A percentile compares a stretch with the other conserved stretches of the same genome.
These are phyloP conservation scores for Melanchra persicariae DNA, from an alignment of 2,888 invertebrate genomes.

Conservation along the genomic window DNA sequence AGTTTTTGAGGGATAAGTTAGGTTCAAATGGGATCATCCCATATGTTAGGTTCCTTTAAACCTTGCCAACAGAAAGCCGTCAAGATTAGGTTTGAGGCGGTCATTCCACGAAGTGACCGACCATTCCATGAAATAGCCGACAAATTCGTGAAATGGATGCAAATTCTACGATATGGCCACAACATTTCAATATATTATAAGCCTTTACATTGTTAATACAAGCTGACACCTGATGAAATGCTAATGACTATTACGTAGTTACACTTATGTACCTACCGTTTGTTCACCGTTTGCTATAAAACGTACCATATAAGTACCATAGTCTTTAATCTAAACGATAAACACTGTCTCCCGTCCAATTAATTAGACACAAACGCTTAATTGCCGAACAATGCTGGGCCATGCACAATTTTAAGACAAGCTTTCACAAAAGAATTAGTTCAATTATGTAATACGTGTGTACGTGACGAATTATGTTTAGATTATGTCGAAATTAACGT, in stretches of 20 bases:
- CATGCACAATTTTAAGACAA: constrained; percentile 67
- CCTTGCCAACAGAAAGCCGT: no score
- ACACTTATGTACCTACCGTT: constrained; percentile 57
- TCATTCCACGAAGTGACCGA: background rate
- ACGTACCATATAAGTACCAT: constrained; percentile 52
- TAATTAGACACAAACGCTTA: constrained; percentile 57
- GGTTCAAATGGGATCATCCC: no score
- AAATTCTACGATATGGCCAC: no score
- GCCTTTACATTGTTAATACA: constrained; percentile 68
- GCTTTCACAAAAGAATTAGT: constrained; percentile 45
- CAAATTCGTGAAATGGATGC: background rate
- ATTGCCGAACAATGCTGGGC: constrained; percentile 56
- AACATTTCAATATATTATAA: constrained; percentile 44
- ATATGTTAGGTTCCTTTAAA: no score
- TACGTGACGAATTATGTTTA: constrained; percentile 49
- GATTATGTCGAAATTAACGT: constrained; percentile 5
- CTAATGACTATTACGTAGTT: constrained; percentile 61
- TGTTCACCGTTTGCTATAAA: constrained; percentile 55
- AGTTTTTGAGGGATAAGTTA: no score
- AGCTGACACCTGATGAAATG: constrained; percentile 62
- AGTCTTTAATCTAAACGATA: constrained; percentile 61
- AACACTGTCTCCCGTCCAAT: constrained; percentile 62
- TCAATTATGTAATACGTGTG: constrained; percentile 44
- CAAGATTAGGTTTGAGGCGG: no score
- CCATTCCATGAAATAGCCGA: background rate